phyloP scores from a whole-genome alignment of 1,140 invertebrate genomes.

The Danaus melanippus region DNA sequence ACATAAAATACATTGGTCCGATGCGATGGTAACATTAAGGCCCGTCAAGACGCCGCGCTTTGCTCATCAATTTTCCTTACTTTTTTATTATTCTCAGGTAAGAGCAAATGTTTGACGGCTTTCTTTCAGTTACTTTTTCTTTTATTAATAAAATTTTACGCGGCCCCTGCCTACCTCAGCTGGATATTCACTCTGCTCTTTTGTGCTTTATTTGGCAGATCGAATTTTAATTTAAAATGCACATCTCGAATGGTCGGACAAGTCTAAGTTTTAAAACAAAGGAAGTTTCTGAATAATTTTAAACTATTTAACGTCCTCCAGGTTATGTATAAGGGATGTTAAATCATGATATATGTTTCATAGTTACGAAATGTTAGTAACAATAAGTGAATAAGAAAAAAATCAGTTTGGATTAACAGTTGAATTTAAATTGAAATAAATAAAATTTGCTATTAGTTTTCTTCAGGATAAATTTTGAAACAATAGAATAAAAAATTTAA shows the following conservation, averaged over 20 bases:
- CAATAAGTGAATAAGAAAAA: too few species aligned
- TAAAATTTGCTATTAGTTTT: too few species aligned
- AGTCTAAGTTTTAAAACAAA: slow-evolving; percentile 25
- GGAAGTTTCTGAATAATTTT: slow-evolving; percentile 13
- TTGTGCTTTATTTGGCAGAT: slow-evolving; percentile 28
- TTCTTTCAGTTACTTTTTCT: slow-evolving; percentile 23
- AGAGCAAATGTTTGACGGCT: slow-evolving; percentile 16
- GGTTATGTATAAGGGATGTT: too few species aligned
- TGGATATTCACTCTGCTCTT: slow-evolving; percentile 24
- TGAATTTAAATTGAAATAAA: too few species aligned
- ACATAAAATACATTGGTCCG: slow-evolving; percentile 4
- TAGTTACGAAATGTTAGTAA: too few species aligned
- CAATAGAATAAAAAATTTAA: too few species aligned
- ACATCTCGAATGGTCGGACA: slow-evolving; percentile 20
- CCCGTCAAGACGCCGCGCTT: slow-evolving; percentile 21
- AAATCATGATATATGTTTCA: too few species aligned
- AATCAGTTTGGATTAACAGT: too few species aligned
- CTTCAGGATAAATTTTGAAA: too few species aligned
- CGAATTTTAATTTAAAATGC: slow-evolving; percentile 35
- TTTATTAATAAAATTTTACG: slow-evolving; percentile 34
- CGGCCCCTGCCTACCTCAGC: slow-evolving; percentile 23
- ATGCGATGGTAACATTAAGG: background rate
- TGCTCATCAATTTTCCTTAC: slow-evolving; percentile 46
- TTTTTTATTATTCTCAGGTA: slow-evolving; percentile 42
- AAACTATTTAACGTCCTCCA: too few species aligned